Base-by-base conservation (phyloP, 2,113 vertebrate genomes). In the Mobula birostris region DNA sequence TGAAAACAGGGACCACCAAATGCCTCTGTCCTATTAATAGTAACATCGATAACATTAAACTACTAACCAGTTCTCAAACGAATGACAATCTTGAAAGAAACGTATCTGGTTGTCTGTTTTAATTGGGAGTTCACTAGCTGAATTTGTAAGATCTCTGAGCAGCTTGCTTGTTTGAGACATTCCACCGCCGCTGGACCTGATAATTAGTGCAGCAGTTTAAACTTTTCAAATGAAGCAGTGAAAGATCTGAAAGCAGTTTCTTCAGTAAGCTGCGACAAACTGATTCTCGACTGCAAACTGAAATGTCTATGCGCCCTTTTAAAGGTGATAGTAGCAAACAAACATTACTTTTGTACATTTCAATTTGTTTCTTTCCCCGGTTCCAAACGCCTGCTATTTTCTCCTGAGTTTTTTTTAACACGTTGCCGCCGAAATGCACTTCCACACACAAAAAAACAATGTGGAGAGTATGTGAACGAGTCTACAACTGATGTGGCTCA, bases 401-500 rank as follows among this genome's bases (percentile, higher is more conserved):
- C 85, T 90, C 61, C n/a, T 7, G 61, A 61, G 61, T n/a, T 66
- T 90, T 88, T 66, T 48, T 48, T 48, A 48, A 66, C 85, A 90
- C 32, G 66, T 36, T 66, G 85, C 61, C n/a, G 29, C 61, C 85
- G 66, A 68, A 66, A 88, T 12, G n/a, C 61, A 90, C 61, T 90
- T 68, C 85, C 63, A n/a, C 29, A 66, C 58, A n/a, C 21, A 88
- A 15, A 74, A 90, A 68, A 68, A 27, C 56, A n/a, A 68, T 32
- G 85, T 68, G 85, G 91, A 48, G 40, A 74, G 68, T 76, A 74
- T 48, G 91, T 76, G 70, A 93, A 56, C 36, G 56, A 72, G 8
- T 27, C 70, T 74, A 93, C 36, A 93, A 56, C 91, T 93, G 70
- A 93, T 93, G 24, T 74, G 91, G 36, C 90, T 76, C 68, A 19